Percentiles rank a stretch among this genome's conserved stretches.
Evolutionary conservation across 2,888 invertebrate species (phyloP).

Genomic region (Lasioglossum malachurum): DNA sequence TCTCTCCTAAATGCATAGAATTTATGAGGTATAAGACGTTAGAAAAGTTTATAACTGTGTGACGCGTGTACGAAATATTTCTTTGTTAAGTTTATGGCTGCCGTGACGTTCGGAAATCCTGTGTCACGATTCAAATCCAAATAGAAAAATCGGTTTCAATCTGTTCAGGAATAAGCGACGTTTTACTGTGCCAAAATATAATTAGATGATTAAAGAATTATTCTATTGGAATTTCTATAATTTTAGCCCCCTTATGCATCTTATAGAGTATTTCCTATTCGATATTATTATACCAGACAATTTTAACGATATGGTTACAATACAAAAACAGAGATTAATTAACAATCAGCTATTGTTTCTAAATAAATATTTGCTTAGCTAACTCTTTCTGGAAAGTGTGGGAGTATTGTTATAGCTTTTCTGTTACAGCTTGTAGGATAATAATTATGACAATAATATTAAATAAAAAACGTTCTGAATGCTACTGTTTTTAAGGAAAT

Average conservation of each 20-base stretch:
- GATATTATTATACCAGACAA: background rate
- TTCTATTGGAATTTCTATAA: no score
- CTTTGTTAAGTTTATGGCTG: background rate
- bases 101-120: background rate
- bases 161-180: background rate
- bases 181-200: background rate
- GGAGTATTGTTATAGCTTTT: no score
- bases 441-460: background rate
- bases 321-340: background rate
- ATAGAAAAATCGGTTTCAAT: background rate
- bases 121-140: background rate
- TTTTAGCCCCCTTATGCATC: no score
- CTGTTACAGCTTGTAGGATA: no score
- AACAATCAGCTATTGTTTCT: no score
- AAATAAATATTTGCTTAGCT: no score
- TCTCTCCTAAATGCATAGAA: background rate
- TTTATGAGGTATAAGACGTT: background rate
- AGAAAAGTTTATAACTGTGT: background rate
- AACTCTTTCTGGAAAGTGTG: background rate
- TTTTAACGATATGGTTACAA: background rate
- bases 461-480: background rate
- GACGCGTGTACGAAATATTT: background rate
- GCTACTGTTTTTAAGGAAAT: background rate
- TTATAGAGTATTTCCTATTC: background rate
- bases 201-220: background rate